Evolutionary conservation across 2,797 vertebrate species (phyloP).

Genomic region (Pyrocephalus nanus): DNA sequence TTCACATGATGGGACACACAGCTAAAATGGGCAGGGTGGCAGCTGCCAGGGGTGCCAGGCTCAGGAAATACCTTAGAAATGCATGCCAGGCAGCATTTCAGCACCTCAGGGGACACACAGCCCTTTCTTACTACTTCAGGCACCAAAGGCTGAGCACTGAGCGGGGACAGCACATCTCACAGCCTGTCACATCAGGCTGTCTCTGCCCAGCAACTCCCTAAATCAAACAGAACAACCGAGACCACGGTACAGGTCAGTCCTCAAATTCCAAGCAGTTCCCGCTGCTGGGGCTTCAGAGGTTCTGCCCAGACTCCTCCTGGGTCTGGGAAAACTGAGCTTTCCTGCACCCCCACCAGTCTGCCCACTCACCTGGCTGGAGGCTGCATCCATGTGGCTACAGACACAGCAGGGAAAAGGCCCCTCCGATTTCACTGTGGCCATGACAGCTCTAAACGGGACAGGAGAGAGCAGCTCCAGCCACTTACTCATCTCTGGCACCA

Average conservation of each 20-base stretch:
- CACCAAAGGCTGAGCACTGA: not conserved
- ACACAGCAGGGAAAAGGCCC: not conserved
- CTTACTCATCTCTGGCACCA: not conserved
- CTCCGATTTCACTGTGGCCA: not conserved
- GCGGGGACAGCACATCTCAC: not conserved
- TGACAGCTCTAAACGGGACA: no score
- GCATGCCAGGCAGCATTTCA: not conserved
- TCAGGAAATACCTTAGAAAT: not conserved
- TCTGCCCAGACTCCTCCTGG: not conserved
- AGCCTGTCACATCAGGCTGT: not conserved
- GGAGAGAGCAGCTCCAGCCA: not conserved
- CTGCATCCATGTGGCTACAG: not conserved
- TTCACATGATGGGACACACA: not conserved
- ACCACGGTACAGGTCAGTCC: not conserved
- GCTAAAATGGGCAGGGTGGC: not conserved
- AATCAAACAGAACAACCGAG: not conserved
- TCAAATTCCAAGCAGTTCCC: not conserved
- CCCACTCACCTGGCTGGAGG: conserved; percentile 23
- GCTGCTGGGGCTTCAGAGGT: not conserved
- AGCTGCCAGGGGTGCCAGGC: not conserved
- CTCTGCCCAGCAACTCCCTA: not conserved
- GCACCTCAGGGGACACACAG: not conserved
- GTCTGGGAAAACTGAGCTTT: not conserved
- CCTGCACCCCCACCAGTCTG: not conserved
- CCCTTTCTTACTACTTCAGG: not conserved